Evolutionary conservation across 2,113 vertebrate species (phyloP).

Genomic region (Mormyrus lacerda): DNA sequence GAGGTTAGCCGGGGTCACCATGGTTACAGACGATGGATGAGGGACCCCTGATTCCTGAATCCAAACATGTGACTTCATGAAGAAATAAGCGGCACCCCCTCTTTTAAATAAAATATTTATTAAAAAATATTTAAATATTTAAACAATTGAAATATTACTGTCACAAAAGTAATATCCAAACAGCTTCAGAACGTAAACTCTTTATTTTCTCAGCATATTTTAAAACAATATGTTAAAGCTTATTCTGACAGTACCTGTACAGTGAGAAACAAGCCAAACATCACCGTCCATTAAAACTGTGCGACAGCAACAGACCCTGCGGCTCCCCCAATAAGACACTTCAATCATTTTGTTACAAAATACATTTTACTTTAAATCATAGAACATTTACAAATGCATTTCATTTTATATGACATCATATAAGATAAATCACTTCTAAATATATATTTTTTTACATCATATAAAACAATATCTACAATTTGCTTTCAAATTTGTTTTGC

Average conservation of each 20-base stretch:
- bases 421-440: slow-evolving; percentile 66
- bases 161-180: slow-evolving; percentile 47
- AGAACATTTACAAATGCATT: slow-evolving; percentile 51
- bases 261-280: slow-evolving; percentile 52
- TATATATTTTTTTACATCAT: slow-evolving; percentile 53
- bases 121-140: slow-evolving; percentile 31
- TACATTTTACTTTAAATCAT: slow-evolving; percentile 62
- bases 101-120: slow-evolving; percentile 7
- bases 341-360: slow-evolving; percentile 69
- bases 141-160: slow-evolving; percentile 51
- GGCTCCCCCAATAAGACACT: slow-evolving; percentile 62
- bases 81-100: background rate
- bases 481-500: slow-evolving; percentile 39
- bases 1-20: background rate
- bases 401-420: slow-evolving; percentile 57
- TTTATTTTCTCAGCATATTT: slow-evolving; percentile 50
- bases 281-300: slow-evolving; percentile 38
- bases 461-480: slow-evolving; percentile 60
- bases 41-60: background rate
- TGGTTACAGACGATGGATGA: background rate
- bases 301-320: slow-evolving; percentile 52
- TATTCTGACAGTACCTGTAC: slow-evolving; percentile 58
- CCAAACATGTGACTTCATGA: background rate
- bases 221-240: slow-evolving; percentile 63
- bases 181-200: slow-evolving; percentile 57